Evolutionary conservation across 2,888 invertebrate genomes (phyloP).

Genomic region (Lasioglossum lativentre): DNA sequence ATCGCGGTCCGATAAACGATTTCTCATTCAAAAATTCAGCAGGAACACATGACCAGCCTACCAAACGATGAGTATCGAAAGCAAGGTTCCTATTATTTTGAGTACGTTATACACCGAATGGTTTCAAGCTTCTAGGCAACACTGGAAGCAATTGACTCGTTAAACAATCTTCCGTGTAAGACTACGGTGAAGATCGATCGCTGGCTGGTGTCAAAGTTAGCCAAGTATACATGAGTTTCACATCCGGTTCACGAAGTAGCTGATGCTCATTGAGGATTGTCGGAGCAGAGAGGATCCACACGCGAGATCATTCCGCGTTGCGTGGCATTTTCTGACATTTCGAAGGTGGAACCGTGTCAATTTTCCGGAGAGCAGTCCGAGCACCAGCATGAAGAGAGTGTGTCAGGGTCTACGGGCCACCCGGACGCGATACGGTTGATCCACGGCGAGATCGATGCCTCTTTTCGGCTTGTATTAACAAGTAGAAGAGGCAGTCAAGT

Average conservation of each 20-base stretch:
- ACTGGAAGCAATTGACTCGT: neutral
- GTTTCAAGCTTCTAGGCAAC: neutral
- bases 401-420: neutral
- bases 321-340: neutral
- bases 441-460: conserved; percentile 12
- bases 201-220: neutral
- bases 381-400: neutral
- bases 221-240: neutral
- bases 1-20: neutral
- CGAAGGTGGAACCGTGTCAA: neutral
- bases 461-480: conserved; percentile 21
- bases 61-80: neutral
- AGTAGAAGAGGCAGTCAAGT: conserved; percentile 48
- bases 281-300: neutral
- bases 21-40: neutral
- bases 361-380: neutral
- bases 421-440: conserved; percentile 17
- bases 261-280: neutral
- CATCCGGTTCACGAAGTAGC: neutral
- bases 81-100: neutral
- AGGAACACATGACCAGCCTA: neutral
- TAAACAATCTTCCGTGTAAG: neutral
- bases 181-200: neutral
- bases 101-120: neutral
- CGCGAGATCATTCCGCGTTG: neutral